Conservation (phyloP, 2,113 vertebrate species). For the Lethenteron camtschaticum region DNA sequence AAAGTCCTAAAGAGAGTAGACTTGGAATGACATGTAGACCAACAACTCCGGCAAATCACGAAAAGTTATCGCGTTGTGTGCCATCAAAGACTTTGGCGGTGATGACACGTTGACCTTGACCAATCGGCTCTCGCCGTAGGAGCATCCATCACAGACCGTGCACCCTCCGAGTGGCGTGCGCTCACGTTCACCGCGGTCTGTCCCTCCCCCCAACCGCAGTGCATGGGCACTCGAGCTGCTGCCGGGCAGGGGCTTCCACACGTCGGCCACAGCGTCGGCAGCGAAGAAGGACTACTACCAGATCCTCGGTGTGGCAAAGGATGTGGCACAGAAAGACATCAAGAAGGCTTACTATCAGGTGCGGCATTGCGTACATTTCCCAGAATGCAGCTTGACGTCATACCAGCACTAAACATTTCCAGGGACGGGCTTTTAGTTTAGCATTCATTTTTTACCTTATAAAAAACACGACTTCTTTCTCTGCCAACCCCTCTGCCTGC, state of each 20-base stretch:
- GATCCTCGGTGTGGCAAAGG: slow-evolving; percentile 53
- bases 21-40: no score
- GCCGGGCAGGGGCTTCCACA: slow-evolving; percentile 38
- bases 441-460: no score
- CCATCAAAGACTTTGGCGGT: not conserved
- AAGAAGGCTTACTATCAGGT: slow-evolving; percentile 98
- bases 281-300: slow-evolving; percentile 76
- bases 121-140: no score
- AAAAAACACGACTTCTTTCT: no score
- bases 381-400: no score
- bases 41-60: no score
- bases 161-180: not conserved
- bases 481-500: no score
- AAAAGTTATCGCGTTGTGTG: no score
- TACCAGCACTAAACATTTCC: no score
- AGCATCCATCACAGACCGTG: not conserved
- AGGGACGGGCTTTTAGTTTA: no score
- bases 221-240: slow-evolving; percentile 13
- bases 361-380: slow-evolving; percentile 9
- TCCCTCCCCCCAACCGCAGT: not conserved
- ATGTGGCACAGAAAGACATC: slow-evolving; percentile 71
- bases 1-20: no score
- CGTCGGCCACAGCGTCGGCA: slow-evolving; percentile 17
- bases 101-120: slow-evolving; percentile 6
- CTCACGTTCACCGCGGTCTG: not conserved